Evolutionary conservation across 2,797 vertebrate genomes (phyloP).

Genomic region (Melanotaenia trifasciata): DNA sequence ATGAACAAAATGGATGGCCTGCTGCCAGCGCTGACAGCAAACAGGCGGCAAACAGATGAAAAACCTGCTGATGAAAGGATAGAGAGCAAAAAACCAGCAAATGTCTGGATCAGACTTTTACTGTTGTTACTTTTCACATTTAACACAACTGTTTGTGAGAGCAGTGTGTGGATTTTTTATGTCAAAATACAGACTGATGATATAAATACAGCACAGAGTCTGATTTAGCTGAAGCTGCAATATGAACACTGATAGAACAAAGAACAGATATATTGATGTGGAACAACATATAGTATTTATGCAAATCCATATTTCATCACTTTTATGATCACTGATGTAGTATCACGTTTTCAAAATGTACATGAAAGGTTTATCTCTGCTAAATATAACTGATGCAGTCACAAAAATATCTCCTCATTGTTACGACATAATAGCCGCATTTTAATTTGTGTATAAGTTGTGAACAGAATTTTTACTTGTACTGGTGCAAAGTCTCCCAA

Average conservation of each 20-base stretch:
- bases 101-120: slow-evolving; percentile 9
- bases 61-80: slow-evolving; percentile 50
- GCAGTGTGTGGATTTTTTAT: background rate
- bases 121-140: background rate
- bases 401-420: background rate
- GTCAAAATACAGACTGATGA: background rate
- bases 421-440: background rate
- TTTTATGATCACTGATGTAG: background rate
- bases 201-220: no score
- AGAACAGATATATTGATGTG: no score
- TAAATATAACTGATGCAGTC: background rate
- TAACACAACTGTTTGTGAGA: background rate
- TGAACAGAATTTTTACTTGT: background rate
- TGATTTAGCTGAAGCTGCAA: background rate
- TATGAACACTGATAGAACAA: no score
- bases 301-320: background rate
- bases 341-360: background rate
- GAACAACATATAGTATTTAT: background rate
- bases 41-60: slow-evolving; percentile 50
- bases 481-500: background rate
- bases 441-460: background rate
- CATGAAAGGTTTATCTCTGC: background rate
- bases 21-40: slow-evolving; percentile 52
- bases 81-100: slow-evolving; percentile 21
- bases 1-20: slow-evolving; percentile 72